Conservation (phyloP, 1,140 invertebrate species). For the Drosophila prosaltans region DNA sequence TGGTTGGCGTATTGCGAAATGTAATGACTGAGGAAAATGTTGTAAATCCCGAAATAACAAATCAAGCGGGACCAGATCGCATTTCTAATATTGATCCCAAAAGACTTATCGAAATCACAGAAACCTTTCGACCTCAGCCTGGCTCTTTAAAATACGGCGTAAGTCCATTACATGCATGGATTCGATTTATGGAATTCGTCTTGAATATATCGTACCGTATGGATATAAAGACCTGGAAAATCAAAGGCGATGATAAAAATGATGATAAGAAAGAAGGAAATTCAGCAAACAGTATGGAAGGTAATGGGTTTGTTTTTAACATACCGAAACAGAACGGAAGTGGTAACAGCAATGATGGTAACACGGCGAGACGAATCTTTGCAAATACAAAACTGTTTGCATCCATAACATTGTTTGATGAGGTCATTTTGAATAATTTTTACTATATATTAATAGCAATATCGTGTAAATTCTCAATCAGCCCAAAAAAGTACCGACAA, state of each 20-base stretch:
- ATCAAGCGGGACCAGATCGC: no score
- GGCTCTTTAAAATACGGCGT: not conserved
- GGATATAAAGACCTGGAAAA: not conserved
- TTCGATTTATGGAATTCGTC: conserved; percentile 6
- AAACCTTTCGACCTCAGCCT: conserved; percentile 1
- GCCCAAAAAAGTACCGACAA: conserved; percentile 5
- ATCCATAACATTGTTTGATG: conserved; percentile 13
- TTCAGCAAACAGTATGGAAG: conserved; percentile 42
- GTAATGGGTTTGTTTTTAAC: conserved; percentile 65
- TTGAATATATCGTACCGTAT: conserved; percentile 1
- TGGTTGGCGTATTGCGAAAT: no score
- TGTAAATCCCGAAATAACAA: no score
- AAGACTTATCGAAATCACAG: conserved; percentile 2
- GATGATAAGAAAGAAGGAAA: conserved; percentile 15
- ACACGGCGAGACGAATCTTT: conserved; percentile 54
- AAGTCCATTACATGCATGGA: conserved; percentile 1
- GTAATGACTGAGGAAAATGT: no score
- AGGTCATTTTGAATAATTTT: conserved; percentile 14
- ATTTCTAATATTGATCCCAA: not conserved
- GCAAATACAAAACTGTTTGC: not conserved
- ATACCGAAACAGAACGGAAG: conserved; percentile 45
- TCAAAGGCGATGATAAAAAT: conserved; percentile 3
- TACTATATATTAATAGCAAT: conserved; percentile 17
- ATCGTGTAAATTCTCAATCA: conserved; percentile 21
- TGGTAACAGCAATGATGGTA: conserved; percentile 81